Base-by-base conservation (phyloP, 1,140 invertebrate genomes). In the Apis laboriosa region DNA sequence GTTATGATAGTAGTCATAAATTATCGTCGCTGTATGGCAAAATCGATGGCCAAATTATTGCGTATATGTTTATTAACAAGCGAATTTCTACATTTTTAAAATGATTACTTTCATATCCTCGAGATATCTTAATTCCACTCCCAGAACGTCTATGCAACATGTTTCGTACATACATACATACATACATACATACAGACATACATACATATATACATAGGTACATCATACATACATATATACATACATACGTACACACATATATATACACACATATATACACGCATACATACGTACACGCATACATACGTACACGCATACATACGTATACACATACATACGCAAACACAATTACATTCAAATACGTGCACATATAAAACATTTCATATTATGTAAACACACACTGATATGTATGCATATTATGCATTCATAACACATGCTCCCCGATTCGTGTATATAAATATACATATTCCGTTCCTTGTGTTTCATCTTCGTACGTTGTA, bases 91-190 rank as follows among this genome's bases (percentile, higher is more conserved):
- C 66, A 75, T 61, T 82, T 86, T 83, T 83, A 70, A 68, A 43
- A 80, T 15, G 28, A 71, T 78, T 64, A 21, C 21, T 86, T 68
- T 76, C 61, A 53, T 66, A 61, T 55, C 73, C 43, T 80, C n/a
- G n/a, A 9, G 15, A 80, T 64, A 51, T 79, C n/a, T 87, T 51
- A 19, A 86, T 76, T 74, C 49, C 74, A 79, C 66, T 87, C 75
- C 58, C 81, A 84, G 76, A 82, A 63, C 73, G 80, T 88, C 67
- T 88, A 77, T 61, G 56, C 79, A 70, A 80, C 58, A 77, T 86
- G 74, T 88, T 88, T 88, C 80, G 87, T 88, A 88, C 86, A 88
- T 88, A 86, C 87, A 74, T 86, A 84, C 77, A 60, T n/a, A 74
- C 34, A 8, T 53, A 68, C 49, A 68, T 21, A 13, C 66, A 43